Evolutionary conservation across 92 coral and sea anemone species (phyloP).

Genomic region (Anthopleura xanthogrammica): DNA sequence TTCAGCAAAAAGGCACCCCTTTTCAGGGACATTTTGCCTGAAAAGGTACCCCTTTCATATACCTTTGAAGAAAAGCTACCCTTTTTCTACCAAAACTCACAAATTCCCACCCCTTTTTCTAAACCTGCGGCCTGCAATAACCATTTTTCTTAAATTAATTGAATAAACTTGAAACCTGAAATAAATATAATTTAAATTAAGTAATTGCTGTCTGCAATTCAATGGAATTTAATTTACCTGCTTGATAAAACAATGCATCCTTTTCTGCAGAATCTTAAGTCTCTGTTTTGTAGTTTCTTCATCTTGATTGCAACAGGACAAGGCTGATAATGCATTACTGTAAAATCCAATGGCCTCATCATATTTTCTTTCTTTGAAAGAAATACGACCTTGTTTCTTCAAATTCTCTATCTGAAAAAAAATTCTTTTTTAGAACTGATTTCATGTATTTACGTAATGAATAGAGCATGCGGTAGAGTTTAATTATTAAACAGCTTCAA

Average conservation of each 20-base stretch:
- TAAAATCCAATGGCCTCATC: background rate
- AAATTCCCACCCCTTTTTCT: too few relatives aligned
- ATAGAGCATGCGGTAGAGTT: too few relatives aligned
- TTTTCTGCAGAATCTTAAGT: background rate
- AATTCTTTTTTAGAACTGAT: background rate
- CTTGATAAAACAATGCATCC: background rate
- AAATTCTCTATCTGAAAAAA: conserved; percentile 4
- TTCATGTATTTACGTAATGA: too few relatives aligned
- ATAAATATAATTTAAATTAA: background rate
- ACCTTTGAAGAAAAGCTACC: too few relatives aligned
- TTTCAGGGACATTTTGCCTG: too few relatives aligned
- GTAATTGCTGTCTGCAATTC: too few relatives aligned
- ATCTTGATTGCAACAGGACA: background rate
- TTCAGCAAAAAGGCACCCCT: too few relatives aligned
- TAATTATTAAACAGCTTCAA: too few relatives aligned
- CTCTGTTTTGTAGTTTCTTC: background rate
- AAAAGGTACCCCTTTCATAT: too few relatives aligned
- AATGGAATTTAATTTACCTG: background rate
- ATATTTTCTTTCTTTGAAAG: conserved; percentile 1
- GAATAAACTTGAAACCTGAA: background rate
- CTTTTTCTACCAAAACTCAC: too few relatives aligned
- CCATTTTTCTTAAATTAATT: too few relatives aligned
- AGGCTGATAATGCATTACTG: background rate
- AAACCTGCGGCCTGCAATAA: too few relatives aligned
- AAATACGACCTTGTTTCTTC: background rate